Evolutionary conservation across 2,113 vertebrate genomes (phyloP).

Genomic region (Bos javanicus): DNA sequence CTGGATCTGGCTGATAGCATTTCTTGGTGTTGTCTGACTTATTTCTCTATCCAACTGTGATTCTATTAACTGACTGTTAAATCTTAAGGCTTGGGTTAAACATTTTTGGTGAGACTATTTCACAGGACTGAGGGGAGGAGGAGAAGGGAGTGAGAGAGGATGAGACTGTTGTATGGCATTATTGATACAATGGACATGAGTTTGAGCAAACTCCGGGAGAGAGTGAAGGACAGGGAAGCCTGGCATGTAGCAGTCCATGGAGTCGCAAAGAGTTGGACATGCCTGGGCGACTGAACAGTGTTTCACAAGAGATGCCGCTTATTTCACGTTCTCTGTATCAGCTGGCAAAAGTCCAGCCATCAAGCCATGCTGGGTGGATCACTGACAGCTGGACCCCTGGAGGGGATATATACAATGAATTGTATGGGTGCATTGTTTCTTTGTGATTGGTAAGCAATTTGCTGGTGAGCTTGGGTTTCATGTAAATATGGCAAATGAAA

Average conservation of each 20-base stretch:
- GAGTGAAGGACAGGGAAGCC: background rate
- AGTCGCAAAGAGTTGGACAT: background rate
- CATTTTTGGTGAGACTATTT: background rate
- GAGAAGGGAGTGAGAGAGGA: background rate
- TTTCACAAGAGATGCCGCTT: background rate
- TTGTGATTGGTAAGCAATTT: background rate
- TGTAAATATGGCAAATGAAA: background rate
- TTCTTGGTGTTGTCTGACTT: background rate
- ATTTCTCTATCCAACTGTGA: background rate
- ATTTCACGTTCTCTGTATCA: background rate
- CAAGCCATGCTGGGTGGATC: background rate
- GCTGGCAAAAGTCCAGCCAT: fast-evolving
- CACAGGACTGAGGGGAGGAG: background rate
- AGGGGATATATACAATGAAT: background rate
- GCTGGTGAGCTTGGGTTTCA: background rate
- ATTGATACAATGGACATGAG: background rate
- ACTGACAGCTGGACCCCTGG: background rate
- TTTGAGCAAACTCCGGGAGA: background rate
- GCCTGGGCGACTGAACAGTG: background rate
- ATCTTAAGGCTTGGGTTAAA: background rate
- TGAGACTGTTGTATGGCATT: background rate
- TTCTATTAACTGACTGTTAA: background rate
- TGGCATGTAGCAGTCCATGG: background rate
- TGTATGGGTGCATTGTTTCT: background rate
- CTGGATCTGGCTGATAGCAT: background rate